Conservation (phyloP, 1,140 invertebrate genomes). For the Cherax quadricarinatus region DNA sequence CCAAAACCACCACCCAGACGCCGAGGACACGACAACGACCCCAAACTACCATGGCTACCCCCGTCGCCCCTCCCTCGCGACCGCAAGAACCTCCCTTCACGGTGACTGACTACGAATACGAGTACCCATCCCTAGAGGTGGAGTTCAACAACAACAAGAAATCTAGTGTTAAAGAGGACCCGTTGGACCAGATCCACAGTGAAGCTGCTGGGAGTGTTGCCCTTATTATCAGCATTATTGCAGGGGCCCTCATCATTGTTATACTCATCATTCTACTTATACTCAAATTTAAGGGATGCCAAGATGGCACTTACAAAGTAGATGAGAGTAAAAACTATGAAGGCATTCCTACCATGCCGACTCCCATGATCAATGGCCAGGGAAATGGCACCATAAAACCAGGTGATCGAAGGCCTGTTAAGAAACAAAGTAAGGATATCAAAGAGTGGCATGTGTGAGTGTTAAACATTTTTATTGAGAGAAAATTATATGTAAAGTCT, state of each 20-base stretch:
- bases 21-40: conserved; percentile 61
- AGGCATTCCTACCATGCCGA: conserved; percentile 76
- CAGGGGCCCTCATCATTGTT: conserved; percentile 92
- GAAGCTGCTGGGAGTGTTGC: conserved; percentile 78
- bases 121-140: not conserved
- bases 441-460: conserved; percentile 95
- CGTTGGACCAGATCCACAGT: conserved; percentile 53
- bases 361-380: conserved; percentile 76
- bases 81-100: not conserved
- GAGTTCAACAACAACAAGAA: conserved; percentile 22
- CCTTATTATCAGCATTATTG: conserved; percentile 92
- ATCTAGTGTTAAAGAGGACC: not conserved
- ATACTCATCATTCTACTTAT: conserved; percentile 93
- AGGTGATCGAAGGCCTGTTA: conserved; percentile 79
- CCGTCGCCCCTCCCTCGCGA: conserved; percentile 73
- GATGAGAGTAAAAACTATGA: conserved; percentile 84
- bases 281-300: conserved; percentile 90
- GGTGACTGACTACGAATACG: not conserved
- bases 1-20: conserved; percentile 66
- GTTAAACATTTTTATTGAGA: conserved; percentile 51
- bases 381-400: conserved; percentile 78
- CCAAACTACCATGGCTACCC: conserved; percentile 10
- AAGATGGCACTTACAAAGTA: conserved; percentile 92
- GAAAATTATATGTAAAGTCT: conserved; percentile 68
- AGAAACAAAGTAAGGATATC: conserved; percentile 90